Evolutionary conservation across 2,888 invertebrate genomes (phyloP), one percentile per base, ranked within the genome.

Genomic region (Dynastes maya): DNA sequence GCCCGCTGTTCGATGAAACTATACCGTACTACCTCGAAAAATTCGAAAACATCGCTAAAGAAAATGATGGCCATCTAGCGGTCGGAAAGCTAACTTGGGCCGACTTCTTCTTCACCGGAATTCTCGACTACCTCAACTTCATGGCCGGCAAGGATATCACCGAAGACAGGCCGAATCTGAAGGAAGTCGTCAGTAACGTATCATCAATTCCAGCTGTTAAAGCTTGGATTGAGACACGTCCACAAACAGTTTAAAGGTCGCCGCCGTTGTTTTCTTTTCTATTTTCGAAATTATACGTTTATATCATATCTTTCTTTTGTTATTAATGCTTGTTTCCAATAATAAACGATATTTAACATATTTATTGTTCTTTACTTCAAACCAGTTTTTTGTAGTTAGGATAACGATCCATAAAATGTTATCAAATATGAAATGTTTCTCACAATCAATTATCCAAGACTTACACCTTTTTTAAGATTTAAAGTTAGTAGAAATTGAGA

Each of bases 211-310:
- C 93, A 1, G 87, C 89, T 27, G 92, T 94, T 83, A 93, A 93
- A 85, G 89, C 89, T 27, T 94, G 93, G 93, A 88, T 93, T 61
- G 92, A 90, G 76, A 92, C 91, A 81, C 90, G 93, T 80, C 94
- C 94, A 13, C 9, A 74, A 61, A 63, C 72, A 9, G 2, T 22
- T 13, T 76, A 76, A 64, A 51, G 0, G 6, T n/a, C 13, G 22
- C 13, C n/a, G 1, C 37, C n/a, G 9, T 58, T 61, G 1, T 45
- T 58, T 27, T 16, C 58, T 16, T 61, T 61, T 45, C 0, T 13
- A 61, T 61, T 22, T 13, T 8, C 22, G 22, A 61, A 9, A 8
- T 58, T 40, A 27, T 37, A 40, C 16, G 2, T 58, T 58, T 22
- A 22, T 58, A 58, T 6, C 5, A 4, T 8, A 16, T 45, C 1